phyloP scores from a whole-genome alignment of 1,140 invertebrate species.

The Thaumatotibia leucotreta region DNA sequence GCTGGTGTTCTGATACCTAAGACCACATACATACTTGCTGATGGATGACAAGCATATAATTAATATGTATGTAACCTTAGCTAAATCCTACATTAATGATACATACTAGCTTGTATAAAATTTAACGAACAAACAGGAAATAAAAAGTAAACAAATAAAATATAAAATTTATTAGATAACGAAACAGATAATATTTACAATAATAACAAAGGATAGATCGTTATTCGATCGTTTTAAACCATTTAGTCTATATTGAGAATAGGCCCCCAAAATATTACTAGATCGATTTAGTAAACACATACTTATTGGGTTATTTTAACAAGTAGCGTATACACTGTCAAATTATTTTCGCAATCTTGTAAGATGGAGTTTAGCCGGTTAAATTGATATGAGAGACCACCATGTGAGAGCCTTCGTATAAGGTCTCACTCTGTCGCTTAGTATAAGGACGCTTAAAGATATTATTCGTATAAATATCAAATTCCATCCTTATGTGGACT shows the following conservation, averaged over 20 bases:
- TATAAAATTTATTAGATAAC: constrained; percentile 60
- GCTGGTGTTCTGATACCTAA: background rate
- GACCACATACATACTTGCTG: background rate
- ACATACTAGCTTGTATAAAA: background rate
- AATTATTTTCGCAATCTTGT: too few relatives aligned
- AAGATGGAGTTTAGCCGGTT: too few relatives aligned
- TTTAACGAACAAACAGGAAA: background rate
- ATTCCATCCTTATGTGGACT: too few relatives aligned
- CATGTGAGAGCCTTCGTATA: too few relatives aligned
- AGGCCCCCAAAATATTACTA: constrained; percentile 21
- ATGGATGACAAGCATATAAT: too few relatives aligned
- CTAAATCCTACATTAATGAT: background rate
- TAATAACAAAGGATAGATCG: constrained; percentile 36
- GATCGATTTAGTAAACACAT: constrained; percentile 6
- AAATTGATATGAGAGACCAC: too few relatives aligned
- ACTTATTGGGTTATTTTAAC: background rate
- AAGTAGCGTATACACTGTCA: too few relatives aligned
- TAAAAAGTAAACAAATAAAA: constrained; percentile 52
- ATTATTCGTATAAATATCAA: too few relatives aligned
- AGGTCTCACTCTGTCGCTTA: too few relatives aligned
- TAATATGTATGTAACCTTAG: background rate
- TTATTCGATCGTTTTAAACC: constrained; percentile 17
- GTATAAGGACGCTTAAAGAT: too few relatives aligned
- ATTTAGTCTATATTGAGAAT: constrained; percentile 38
- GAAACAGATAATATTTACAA: constrained; percentile 66